These are phyloP conservation scores for Bombus balteatus DNA, from an alignment of 1,140 invertebrate genomes.

Conservation along the genomic window DNA sequence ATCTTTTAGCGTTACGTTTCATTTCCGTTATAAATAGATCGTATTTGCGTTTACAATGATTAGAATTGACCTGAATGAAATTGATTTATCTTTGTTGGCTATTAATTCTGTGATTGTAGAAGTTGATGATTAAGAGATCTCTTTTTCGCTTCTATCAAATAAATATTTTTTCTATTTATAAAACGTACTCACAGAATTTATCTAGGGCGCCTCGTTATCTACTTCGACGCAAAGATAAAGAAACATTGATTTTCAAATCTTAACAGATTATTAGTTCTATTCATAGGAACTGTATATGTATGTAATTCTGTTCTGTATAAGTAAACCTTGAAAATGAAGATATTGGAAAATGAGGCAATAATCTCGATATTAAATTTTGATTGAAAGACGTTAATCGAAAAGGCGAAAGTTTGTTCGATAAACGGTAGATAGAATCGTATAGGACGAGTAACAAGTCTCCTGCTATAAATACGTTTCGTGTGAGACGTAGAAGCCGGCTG, in stretches of 20 bases:
- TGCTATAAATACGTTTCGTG: conserved; percentile 36
- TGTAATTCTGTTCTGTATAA: background rate
- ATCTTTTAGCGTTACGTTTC: background rate
- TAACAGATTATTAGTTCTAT: background rate
- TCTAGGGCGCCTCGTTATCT: background rate
- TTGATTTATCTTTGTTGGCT: too few species aligned
- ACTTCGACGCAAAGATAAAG: too few species aligned
- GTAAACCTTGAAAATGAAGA: background rate
- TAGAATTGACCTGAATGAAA: too few species aligned
- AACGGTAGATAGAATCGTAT: background rate
- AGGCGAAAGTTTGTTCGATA: conserved; percentile 17
- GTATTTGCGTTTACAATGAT: background rate
- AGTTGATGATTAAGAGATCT: too few species aligned
- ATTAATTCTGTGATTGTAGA: too few species aligned
- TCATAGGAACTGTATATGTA: background rate
- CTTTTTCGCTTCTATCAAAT: too few species aligned
- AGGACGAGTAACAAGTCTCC: background rate
- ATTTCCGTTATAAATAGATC: background rate
- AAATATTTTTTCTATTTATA: too few species aligned
- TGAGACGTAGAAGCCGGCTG: conserved; percentile 25
- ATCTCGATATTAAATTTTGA: background rate
- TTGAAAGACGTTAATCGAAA: background rate
- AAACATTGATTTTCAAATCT: background rate
- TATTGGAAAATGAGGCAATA: background rate
- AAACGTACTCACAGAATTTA: background rate